These are phyloP conservation scores for Phyto melanocephala DNA, from an alignment of 2,888 invertebrate species.

Conservation along the genomic window DNA sequence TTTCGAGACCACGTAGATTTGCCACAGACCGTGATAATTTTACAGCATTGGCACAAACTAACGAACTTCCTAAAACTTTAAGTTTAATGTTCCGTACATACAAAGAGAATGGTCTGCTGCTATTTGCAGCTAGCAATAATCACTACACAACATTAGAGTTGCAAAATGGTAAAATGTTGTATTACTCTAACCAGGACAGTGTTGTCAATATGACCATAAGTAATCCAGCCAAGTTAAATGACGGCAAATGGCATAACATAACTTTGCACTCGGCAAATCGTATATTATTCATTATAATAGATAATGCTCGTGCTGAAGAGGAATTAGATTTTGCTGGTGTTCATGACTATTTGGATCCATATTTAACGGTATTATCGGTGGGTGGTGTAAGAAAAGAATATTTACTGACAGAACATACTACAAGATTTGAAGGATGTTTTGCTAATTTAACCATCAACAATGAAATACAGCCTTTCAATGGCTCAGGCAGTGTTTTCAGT, in stretches of 20 bases:
- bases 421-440: conserved; percentile 92
- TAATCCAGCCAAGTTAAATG: conserved; percentile 83
- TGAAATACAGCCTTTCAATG: conserved; percentile 93
- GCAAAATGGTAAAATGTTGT: conserved; percentile 86
- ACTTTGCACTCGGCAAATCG: conserved; percentile 86
- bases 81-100: conserved; percentile 90
- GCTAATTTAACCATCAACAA: conserved; percentile 93
- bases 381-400: conserved; percentile 87
- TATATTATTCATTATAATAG: conserved; percentile 86
- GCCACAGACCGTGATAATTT: conserved; percentile 75
- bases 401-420: conserved; percentile 79
- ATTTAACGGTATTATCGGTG: conserved; percentile 88
- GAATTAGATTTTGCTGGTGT: conserved; percentile 91
- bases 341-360: conserved; percentile 95
- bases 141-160: conserved; percentile 92
- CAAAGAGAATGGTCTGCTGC: conserved; percentile 87
- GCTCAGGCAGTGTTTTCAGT: conserved; percentile 89
- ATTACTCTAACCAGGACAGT: conserved; percentile 88
- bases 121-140: conserved; percentile 92
- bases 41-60: conserved; percentile 73
- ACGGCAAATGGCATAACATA: conserved; percentile 94
- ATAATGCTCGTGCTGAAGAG: conserved; percentile 86
- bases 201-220: conserved; percentile 90
- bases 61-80: conserved; percentile 84
- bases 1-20: conserved; percentile 75